These are phyloP conservation scores for Cheirogaleus major DNA, from an alignment of 2,797 vertebrate species.

Conservation along the genomic window DNA sequence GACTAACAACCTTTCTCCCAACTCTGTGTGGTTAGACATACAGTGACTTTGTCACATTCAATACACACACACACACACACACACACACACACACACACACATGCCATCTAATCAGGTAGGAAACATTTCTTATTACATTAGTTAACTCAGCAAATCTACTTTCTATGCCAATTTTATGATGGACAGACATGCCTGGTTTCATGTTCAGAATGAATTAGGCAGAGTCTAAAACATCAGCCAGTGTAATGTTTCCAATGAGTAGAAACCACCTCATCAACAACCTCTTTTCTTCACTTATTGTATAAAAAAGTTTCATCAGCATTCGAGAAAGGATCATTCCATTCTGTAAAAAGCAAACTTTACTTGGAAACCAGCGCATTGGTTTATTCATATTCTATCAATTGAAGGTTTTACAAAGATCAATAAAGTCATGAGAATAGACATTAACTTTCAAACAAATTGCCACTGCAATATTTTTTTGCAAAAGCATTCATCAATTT, in stretches of 20 bases:
- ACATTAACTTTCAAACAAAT: conserved; percentile 7
- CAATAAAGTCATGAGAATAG: not conserved
- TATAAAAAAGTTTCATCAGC: not conserved
- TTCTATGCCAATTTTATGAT: conserved; percentile 16
- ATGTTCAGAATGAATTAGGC: not conserved
- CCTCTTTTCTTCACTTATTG: not conserved
- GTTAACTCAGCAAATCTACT: not conserved
- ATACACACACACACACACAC: not conserved
- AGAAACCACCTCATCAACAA: not conserved
- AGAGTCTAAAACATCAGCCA: not conserved
- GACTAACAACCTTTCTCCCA: not conserved
- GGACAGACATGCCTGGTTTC: not conserved
- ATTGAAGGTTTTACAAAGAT: not conserved
- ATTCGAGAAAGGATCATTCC: not conserved
- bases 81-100: not conserved
- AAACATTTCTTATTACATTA: conserved; percentile 27
- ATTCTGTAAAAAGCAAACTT: not conserved
- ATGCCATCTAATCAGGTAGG: not conserved
- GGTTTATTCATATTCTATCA: not conserved
- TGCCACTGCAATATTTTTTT: not conserved
- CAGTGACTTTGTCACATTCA: conserved; percentile 17
- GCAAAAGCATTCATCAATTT: not conserved
- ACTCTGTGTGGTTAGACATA: not conserved
- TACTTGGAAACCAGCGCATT: not conserved
- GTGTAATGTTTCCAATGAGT: too few relatives aligned